These are phyloP conservation scores for Montifringilla adamsi DNA, from an alignment of 2,113 vertebrate genomes.

Conservation along the genomic window DNA sequence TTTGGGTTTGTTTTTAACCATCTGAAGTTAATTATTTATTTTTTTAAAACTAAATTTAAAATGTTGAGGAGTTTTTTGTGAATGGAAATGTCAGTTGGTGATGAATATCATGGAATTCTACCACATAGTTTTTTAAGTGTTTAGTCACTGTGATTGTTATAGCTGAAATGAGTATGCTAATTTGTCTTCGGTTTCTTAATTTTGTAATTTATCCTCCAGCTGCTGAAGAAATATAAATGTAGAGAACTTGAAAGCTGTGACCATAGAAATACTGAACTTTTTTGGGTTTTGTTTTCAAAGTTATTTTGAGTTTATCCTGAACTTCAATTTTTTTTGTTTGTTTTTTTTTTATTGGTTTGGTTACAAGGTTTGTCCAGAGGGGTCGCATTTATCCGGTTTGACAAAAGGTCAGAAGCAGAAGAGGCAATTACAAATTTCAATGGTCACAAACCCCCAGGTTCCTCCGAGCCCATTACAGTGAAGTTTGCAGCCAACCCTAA, in stretches of 20 bases:
- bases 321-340: not conserved
- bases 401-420: conserved; percentile 95
- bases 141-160: not conserved
- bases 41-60: not conserved
- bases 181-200: conserved; percentile 35
- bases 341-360: conserved; percentile 64
- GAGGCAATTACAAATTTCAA: conserved; percentile 95
- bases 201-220: conserved; percentile 11
- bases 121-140: not conserved
- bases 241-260: conserved; percentile 39
- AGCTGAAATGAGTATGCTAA: not conserved
- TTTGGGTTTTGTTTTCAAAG: conserved; percentile 57
- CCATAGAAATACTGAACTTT: conserved; percentile 39
- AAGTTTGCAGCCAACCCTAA: conserved; percentile 98
- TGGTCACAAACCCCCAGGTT: conserved; percentile 93
- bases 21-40: not conserved
- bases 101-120: not conserved
- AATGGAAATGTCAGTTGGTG: not conserved
- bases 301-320: conserved; percentile 36
- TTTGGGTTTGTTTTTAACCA: not conserved
- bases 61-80: not conserved
- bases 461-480: conserved; percentile 92
- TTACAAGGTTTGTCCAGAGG: conserved; percentile 89
- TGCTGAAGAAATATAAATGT: not conserved
- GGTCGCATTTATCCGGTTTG: conserved; percentile 96